These are phyloP conservation scores for Exocentrus adspersus DNA, from an alignment of 2,888 invertebrate genomes.

Conservation along the genomic window DNA sequence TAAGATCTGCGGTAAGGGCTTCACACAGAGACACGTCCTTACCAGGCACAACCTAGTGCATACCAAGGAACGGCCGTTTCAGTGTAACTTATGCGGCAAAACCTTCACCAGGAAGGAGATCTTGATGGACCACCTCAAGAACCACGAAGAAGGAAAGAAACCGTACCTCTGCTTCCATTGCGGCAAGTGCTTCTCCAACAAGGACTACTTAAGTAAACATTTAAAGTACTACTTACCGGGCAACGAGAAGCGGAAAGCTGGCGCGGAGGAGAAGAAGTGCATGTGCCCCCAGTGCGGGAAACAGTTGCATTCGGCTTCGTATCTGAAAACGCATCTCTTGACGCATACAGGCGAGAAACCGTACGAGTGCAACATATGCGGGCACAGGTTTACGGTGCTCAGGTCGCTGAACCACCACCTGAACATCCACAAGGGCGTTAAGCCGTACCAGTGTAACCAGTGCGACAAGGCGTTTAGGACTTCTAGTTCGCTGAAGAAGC, in stretches of 20 bases:
- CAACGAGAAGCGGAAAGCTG: constrained; percentile 24
- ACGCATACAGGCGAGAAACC: constrained; percentile 38
- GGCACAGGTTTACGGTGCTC: constrained; percentile 32
- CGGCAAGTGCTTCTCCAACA: constrained; percentile 34
- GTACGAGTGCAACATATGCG: constrained; percentile 35
- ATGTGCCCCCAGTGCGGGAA: constrained; percentile 38
- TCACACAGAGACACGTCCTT: constrained; percentile 37
- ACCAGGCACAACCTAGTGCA: constrained; percentile 38
- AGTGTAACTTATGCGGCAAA: constrained; percentile 38
- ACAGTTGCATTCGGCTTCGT: constrained; percentile 34
- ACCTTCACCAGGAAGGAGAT: constrained; percentile 41
- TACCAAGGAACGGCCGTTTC: constrained; percentile 38
- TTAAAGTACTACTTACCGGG: constrained; percentile 35
- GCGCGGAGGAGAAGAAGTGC: constrained; percentile 29
- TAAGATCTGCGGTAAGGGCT: constrained; percentile 35
- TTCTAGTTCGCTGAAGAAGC: constrained; percentile 31
- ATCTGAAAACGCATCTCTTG: constrained; percentile 35
- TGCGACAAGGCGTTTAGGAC: constrained; percentile 38
- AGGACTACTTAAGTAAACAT: constrained; percentile 38
- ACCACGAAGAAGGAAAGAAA: constrained; percentile 34
- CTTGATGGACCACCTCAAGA: constrained; percentile 37
- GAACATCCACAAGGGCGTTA: constrained; percentile 39
- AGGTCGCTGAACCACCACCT: constrained; percentile 36
- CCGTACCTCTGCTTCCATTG: constrained; percentile 38
- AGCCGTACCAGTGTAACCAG: constrained; percentile 36